These are phyloP conservation scores for Biston betularia DNA, from an alignment of 2,888 invertebrate genomes.

Conservation along the genomic window DNA sequence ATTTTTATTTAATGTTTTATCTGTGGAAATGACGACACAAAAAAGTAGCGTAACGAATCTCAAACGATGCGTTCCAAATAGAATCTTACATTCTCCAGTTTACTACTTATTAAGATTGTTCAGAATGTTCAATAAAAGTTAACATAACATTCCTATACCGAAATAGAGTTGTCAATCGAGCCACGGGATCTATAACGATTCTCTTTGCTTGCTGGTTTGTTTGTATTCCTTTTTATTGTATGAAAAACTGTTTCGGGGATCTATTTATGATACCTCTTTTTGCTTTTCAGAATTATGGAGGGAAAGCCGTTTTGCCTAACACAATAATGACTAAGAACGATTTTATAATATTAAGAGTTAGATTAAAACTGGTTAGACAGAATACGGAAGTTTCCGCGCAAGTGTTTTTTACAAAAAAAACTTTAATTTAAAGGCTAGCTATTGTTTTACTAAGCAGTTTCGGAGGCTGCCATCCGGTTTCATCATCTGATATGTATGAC, in stretches of 20 bases:
- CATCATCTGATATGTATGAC: too few species aligned
- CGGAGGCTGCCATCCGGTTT: too few species aligned
- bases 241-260: not conserved
- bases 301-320: too few species aligned
- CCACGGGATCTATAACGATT: not conserved
- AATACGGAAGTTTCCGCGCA: too few species aligned
- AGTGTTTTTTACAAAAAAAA: too few species aligned
- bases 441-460: too few species aligned
- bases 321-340: too few species aligned
- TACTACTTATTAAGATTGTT: slow-evolving; percentile 35
- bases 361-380: too few species aligned
- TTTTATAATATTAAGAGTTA: too few species aligned
- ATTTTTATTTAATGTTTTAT: slow-evolving; percentile 41
- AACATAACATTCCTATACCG: slow-evolving; percentile 31
- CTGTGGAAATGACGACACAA: slow-evolving; percentile 25
- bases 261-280: too few species aligned
- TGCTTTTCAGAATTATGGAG: too few species aligned
- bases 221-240: not conserved
- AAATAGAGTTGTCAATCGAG: slow-evolving; percentile 37
- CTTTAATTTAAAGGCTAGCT: too few species aligned
- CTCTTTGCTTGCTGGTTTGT: not conserved
- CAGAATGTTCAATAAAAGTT: slow-evolving; percentile 28
- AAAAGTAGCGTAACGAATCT: slow-evolving; percentile 37
- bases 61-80: slow-evolving; percentile 26
- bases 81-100: slow-evolving; percentile 29